phyloP scores from a whole-genome alignment of 2,797 vertebrate genomes.

The Bucorvus abyssinicus region DNA sequence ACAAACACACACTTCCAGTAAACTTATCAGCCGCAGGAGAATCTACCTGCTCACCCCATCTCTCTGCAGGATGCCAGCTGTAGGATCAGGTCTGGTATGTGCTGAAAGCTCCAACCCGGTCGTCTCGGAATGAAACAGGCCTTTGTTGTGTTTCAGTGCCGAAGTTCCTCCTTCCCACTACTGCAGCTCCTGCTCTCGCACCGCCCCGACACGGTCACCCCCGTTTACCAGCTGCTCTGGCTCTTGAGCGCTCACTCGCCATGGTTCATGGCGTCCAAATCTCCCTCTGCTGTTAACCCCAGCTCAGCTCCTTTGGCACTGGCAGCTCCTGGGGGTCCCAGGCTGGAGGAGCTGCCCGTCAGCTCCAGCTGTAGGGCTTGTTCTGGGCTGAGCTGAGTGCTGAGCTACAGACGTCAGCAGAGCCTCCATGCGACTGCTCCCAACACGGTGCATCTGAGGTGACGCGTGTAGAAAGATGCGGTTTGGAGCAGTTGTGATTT shows the following conservation, averaged over 20 bases:
- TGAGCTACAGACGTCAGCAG: accelerated
- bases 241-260: background rate
- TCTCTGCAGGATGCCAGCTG: background rate
- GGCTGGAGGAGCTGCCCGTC: background rate
- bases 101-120: background rate
- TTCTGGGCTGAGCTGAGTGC: background rate
- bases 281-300: background rate
- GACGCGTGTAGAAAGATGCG: background rate
- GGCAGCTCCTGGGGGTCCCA: background rate
- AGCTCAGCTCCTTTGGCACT: background rate
- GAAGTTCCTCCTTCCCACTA: background rate
- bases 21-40: background rate
- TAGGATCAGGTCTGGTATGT: background rate
- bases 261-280: accelerated
- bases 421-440: background rate
- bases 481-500: background rate
- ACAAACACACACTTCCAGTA: background rate
- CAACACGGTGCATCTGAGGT: accelerated
- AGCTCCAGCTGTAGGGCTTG: accelerated
- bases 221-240: background rate
- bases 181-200: background rate
- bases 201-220: background rate
- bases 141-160: background rate
- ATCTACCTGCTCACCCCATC: background rate
- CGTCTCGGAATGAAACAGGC: background rate